A percentile compares a stretch with the other conserved stretches of the same genome.
These are phyloP conservation scores for Pungitius pungitius DNA, from an alignment of 2,113 vertebrate genomes.

Conservation along the genomic window DNA sequence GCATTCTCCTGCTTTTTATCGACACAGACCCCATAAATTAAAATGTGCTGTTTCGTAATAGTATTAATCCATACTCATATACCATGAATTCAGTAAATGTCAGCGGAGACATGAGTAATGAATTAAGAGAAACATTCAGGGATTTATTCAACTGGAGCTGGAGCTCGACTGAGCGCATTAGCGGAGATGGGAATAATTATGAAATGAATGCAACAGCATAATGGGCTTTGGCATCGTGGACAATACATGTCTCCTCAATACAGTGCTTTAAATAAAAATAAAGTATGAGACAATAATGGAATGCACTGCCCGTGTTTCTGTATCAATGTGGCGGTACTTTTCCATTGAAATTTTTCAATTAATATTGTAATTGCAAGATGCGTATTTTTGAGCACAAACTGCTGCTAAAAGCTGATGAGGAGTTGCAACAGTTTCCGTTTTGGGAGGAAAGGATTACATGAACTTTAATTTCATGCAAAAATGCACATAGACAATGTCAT, in stretches of 20 bases:
- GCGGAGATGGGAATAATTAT: constrained; percentile 61
- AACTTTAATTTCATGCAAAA: constrained; percentile 51
- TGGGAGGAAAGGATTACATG: constrained; percentile 18
- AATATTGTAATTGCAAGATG: constrained; percentile 43
- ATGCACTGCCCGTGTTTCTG: constrained; percentile 15
- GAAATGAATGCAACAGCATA: constrained; percentile 62
- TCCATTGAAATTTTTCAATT: constrained; percentile 40
- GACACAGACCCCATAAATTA: constrained; percentile 14
- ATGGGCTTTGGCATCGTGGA: constrained; percentile 58
- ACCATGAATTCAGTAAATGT: constrained; percentile 53
- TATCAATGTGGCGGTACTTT: constrained; percentile 28
- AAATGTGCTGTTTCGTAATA: constrained; percentile 37
- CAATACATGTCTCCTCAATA: constrained; percentile 43
- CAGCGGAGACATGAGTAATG: constrained; percentile 43
- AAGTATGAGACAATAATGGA: constrained; percentile 33
- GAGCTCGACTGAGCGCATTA: constrained; percentile 58
- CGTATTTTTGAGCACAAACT: constrained; percentile 32
- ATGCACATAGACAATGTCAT: constrained; percentile 35
- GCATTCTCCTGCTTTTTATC: not conserved
- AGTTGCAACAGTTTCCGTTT: constrained; percentile 17
- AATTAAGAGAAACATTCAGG: constrained; percentile 45
- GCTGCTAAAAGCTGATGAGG: constrained; percentile 23
- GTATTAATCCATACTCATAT: constrained; percentile 33
- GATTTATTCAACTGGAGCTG: constrained; percentile 53
- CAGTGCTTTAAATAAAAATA: constrained; percentile 48